Evolutionary conservation across 2,888 invertebrate genomes (phyloP), one percentile per base, ranked within the genome.

Genomic region (Athripsodes cinereus): DNA sequence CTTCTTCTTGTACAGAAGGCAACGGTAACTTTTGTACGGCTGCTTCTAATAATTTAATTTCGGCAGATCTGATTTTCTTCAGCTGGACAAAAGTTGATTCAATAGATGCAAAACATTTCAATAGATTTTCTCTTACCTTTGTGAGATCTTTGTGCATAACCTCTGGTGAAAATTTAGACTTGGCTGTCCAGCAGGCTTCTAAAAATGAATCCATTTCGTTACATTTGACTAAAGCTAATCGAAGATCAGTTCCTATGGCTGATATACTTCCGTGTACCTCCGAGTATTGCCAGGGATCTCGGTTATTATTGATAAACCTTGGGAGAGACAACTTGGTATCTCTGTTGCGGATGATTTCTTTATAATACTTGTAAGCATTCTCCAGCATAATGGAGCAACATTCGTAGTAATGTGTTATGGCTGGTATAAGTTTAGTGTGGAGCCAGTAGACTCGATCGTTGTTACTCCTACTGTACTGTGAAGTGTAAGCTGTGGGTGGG

Each of bases 391-490:
- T 13, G 10, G 49, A 20, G 47, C 73, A 75, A 11, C 72, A 68
- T 58, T 65, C 65, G 60, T 74, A 74, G 52, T 74, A 72, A 11
- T 69, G 66, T 0, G 66, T 66, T 0, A 78, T 22, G 49, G 73
- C 67, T 0, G 68, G 64, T 57, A 78, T 64, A 0, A 79, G 67
- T 0, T 68, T 66, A 2, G 67, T 68, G 64, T 79, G 78, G 0
- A 78, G 66, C 78, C 78, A 79, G 50, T 74, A 69, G 3, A 79
- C 66, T 0, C 78, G 62, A 66, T 78, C 78, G 64, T 78, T 78
- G 65, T 75, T 73, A 48, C 78, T 76, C 34, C 69, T 74, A 67
- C 74, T 75, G 0, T 71, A 40, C 2, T 67, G 69, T 8, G 31
- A 1, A 70, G 69, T 0, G 56, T 22, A 0, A 71, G 62, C 0